Base-by-base conservation (phyloP, 2,797 vertebrate genomes). In the Enteromius paludinosus region DNA sequence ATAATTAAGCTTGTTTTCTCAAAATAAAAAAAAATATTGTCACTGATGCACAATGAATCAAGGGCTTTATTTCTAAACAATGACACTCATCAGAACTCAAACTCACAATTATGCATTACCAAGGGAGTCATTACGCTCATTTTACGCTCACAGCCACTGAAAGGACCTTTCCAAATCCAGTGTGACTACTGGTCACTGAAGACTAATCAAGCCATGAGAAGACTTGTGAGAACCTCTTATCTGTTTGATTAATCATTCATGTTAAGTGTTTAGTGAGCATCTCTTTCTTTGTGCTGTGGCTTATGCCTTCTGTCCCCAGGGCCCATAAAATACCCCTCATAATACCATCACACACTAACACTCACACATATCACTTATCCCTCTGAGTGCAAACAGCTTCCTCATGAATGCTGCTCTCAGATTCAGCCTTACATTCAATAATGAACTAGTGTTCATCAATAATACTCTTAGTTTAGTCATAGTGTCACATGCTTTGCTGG, bases 221-320 rank as follows among this genome's bases (percentile, higher is more conserved):
- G 45, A 74, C 68, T 23, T 33, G 38, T 33, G 56, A 61, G 18
- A 62, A 33, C 33, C 69, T 73, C 62, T 80, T 38, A 45, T 62
- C 45, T 54, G 35, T 74, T 66, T 66, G 30, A 82, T 82, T 56
- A 82, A 82, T 82, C 45, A 75, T 82, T 82, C 61, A 82, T 81
- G 56, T 56, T 75, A 74, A 82, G 61, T 43, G 25, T 66, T 54
- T 30, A 75, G 71, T 68, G 23, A 43, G 30, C 10, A 18, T 38
- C 15, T 25, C n/a, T 61, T 77, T 33, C 41, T 74, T 52, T 75
- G 23, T 30, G 33, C 43, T 66, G 61, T 38, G 20, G 43, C 23
- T 73, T 20, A 52, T 82, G 30, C 61, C 47, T 71, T 30, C n/a
- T 70, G 30, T 47, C 49, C 65, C 49, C 0, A 1, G 18, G 38